These are phyloP conservation scores for Eugnorisma glareosa DNA, from an alignment of 2,888 invertebrate genomes.

Conservation along the genomic window DNA sequence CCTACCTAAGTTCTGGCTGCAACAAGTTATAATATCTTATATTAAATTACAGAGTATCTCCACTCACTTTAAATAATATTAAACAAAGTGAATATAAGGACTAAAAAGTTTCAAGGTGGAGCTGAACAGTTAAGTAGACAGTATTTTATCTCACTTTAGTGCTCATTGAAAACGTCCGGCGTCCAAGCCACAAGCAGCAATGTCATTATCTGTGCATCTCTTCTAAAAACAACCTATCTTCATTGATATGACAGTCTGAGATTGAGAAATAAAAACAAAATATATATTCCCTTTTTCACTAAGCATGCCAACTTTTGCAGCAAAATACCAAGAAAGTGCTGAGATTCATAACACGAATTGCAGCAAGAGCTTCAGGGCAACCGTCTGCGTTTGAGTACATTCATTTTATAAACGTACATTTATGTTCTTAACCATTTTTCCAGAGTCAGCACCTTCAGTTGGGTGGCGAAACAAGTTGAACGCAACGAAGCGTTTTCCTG, in stretches of 20 bases:
- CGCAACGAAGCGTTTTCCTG: slow-evolving; percentile 72
- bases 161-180: background rate
- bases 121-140: background rate
- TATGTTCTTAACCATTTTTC: slow-evolving; percentile 53
- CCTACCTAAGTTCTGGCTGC: background rate
- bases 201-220: background rate
- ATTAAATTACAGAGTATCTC: slow-evolving; percentile 13
- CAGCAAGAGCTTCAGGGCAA: slow-evolving; percentile 12
- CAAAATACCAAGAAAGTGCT: slow-evolving; percentile 11
- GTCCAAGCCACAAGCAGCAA: background rate
- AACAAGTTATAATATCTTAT: slow-evolving; percentile 5
- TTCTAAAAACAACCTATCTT: background rate
- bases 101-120: background rate
- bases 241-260: background rate
- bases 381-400: slow-evolving; percentile 30
- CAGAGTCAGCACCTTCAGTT: slow-evolving; percentile 65
- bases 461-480: slow-evolving; percentile 69
- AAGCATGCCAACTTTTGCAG: background rate
- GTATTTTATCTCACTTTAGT: background rate
- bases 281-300: background rate
- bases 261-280: background rate
- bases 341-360: slow-evolving; percentile 26
- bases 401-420: slow-evolving; percentile 47
- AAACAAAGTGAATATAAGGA: background rate
- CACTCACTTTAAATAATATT: background rate